phyloP scores from a whole-genome alignment of 2,888 invertebrate species.

The Podotricha telesiphe region DNA sequence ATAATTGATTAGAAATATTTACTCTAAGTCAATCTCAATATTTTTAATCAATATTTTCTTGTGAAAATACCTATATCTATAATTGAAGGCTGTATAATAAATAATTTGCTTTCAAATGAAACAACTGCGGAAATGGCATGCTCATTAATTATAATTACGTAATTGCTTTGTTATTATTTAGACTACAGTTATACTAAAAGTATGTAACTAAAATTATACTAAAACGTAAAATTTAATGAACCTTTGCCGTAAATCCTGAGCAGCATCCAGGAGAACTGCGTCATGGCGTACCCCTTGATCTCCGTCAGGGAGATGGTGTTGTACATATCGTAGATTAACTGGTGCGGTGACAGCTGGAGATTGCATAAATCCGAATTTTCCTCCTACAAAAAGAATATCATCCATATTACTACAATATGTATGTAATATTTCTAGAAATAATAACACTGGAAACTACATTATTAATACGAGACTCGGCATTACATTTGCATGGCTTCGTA shows the following conservation, averaged over 20 bases:
- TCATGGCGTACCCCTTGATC: slow-evolving; percentile 94
- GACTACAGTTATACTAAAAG: not conserved
- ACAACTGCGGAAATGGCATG: slow-evolving; percentile 6
- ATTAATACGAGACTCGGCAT: not conserved
- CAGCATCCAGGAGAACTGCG: slow-evolving; percentile 95
- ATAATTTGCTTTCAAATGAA: not conserved
- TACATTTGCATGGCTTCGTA: slow-evolving; percentile 40
- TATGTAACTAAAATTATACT: not conserved
- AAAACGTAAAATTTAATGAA: slow-evolving; percentile 55
- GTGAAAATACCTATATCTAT: not conserved
- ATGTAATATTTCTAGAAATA: not conserved
- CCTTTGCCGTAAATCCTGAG: slow-evolving; percentile 90
- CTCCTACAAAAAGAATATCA: slow-evolving; percentile 78
- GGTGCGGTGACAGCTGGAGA: slow-evolving; percentile 90
- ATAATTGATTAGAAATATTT: no score
- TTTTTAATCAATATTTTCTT: no score
- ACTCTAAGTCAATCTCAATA: no score
- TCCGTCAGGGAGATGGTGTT: slow-evolving; percentile 91
- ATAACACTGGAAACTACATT: not conserved
- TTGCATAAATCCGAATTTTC: slow-evolving; percentile 87
- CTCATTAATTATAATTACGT: not conserved
- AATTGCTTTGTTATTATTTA: slow-evolving; percentile 7
- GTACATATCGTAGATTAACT: slow-evolving; percentile 91
- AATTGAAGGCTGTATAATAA: not conserved
- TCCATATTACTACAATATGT: no score